Conservation (phyloP, 2,888 invertebrate species). For the Perdita meconis region DNA sequence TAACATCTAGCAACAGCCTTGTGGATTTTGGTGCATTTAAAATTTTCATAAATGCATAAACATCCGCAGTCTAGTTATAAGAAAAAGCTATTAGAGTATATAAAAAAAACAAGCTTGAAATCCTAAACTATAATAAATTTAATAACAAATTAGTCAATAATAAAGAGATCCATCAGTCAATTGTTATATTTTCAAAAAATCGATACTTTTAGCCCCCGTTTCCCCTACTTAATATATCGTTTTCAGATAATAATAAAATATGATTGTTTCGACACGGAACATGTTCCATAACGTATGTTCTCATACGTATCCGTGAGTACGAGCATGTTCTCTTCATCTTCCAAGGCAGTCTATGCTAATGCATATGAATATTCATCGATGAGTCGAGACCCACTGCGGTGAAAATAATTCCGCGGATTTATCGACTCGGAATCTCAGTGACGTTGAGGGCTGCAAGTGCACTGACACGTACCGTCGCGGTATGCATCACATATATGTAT, state of each 20-base stretch:
- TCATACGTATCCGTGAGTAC: conserved; percentile 9
- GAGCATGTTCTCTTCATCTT: conserved; percentile 55
- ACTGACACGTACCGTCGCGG: conserved; percentile 31
- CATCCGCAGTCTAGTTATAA: too few species aligned
- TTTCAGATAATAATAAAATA: not conserved
- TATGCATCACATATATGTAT: not conserved
- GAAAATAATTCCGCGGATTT: conserved; percentile 78
- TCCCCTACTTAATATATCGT: too few species aligned
- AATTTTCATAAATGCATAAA: too few species aligned
- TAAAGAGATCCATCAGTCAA: too few species aligned
- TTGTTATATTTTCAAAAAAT: too few species aligned
- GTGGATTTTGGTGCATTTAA: too few species aligned
- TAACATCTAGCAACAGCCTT: too few species aligned
- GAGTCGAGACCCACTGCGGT: conserved; percentile 66
- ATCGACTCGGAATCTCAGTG: conserved; percentile 72
- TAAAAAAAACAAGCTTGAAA: too few species aligned
- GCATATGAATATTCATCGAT: conserved; percentile 80
- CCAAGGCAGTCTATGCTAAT: conserved; percentile 77
- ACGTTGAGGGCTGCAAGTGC: conserved; percentile 43
- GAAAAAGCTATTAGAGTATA: too few species aligned
- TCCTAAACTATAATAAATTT: too few species aligned
- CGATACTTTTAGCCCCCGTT: too few species aligned
- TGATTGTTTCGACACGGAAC: conserved; percentile 12
- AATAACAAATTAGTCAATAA: too few species aligned
- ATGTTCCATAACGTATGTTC: conserved; percentile 1